Evolutionary conservation across 2,888 invertebrate species (phyloP).

Genomic region (Phasia obesa): DNA sequence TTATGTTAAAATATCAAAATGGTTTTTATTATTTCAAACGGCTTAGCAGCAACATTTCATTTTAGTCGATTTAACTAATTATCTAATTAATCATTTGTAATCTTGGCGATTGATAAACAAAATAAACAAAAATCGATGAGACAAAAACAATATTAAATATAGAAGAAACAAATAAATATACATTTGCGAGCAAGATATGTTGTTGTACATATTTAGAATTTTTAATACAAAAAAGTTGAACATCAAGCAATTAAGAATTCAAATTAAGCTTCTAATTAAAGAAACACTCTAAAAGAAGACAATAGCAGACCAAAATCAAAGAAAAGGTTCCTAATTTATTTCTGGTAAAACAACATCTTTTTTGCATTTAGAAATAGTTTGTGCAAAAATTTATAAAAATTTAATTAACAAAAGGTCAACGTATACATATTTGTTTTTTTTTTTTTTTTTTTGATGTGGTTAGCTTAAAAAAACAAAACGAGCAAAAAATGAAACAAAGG

Average conservation of each 20-base stretch:
- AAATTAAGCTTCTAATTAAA: slow-evolving; percentile 60
- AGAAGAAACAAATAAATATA: background rate
- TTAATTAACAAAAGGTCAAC: slow-evolving; percentile 1
- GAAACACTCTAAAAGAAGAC: slow-evolving; percentile 33
- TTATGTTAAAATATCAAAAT: background rate
- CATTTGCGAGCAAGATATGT: background rate
- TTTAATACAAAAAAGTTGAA: slow-evolving; percentile 34
- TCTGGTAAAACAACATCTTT: background rate
- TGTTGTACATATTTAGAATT: background rate
- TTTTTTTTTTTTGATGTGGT: background rate
- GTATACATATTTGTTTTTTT: background rate
- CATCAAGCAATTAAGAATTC: slow-evolving; percentile 62
- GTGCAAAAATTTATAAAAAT: background rate
- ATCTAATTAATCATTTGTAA: slow-evolving; percentile 52
- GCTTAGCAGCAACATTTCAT: slow-evolving; percentile 9
- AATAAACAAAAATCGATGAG: too few species aligned
- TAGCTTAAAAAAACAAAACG: background rate
- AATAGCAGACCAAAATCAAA: slow-evolving; percentile 19
- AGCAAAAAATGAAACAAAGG: background rate
- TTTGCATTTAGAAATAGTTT: slow-evolving; percentile 5
- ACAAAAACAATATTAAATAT: background rate
- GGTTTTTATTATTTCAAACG: too few species aligned
- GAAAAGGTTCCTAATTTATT: slow-evolving; percentile 21
- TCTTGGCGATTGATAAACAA: slow-evolving; percentile 1
- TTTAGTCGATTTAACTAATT: slow-evolving; percentile 43